Percentiles rank a stretch among this genome's conserved stretches.
These are phyloP conservation scores for Plotosus lineatus DNA, from an alignment of 2,113 vertebrate species.

Conservation along the genomic window DNA sequence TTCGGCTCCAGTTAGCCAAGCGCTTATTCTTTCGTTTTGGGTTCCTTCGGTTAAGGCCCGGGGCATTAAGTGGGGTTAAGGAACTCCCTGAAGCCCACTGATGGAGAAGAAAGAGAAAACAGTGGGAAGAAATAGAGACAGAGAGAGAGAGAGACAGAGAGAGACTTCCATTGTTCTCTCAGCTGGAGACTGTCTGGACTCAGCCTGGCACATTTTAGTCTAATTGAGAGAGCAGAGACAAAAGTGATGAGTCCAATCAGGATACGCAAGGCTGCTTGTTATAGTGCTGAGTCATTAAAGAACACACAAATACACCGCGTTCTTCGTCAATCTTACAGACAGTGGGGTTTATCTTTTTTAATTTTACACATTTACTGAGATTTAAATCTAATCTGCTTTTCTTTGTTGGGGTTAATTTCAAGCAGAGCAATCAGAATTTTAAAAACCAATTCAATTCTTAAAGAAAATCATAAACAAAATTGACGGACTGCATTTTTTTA, in stretches of 20 bases:
- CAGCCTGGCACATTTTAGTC: slow-evolving; percentile 62
- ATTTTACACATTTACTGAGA: background rate
- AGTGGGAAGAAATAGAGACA: slow-evolving; percentile 1
- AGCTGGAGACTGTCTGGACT: slow-evolving; percentile 65
- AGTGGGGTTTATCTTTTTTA: background rate
- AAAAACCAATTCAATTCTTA: background rate
- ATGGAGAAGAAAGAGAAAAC: slow-evolving; percentile 20
- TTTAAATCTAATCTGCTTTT: background rate
- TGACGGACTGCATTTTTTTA: background rate
- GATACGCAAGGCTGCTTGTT: slow-evolving; percentile 52
- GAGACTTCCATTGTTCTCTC: slow-evolving; percentile 66
- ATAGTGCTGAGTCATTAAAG: slow-evolving; percentile 35
- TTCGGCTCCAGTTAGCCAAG: slow-evolving; percentile 59
- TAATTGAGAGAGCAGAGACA: slow-evolving; percentile 73
- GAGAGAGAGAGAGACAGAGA: slow-evolving; percentile 31
- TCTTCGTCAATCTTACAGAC: background rate
- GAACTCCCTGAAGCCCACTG: slow-evolving; percentile 44
- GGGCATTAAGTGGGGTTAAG: slow-evolving; percentile 56
- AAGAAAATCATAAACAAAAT: background rate
- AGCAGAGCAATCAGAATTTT: background rate
- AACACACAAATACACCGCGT: background rate
- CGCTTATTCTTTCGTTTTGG: slow-evolving; percentile 61
- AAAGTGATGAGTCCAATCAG: slow-evolving; percentile 68
- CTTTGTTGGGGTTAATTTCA: background rate
- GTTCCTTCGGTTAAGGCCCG: slow-evolving; percentile 56